Evolutionary conservation across 2,888 invertebrate species (phyloP), one percentile per base, ranked within the genome.

Genomic region (Mythimna lalbum): DNA sequence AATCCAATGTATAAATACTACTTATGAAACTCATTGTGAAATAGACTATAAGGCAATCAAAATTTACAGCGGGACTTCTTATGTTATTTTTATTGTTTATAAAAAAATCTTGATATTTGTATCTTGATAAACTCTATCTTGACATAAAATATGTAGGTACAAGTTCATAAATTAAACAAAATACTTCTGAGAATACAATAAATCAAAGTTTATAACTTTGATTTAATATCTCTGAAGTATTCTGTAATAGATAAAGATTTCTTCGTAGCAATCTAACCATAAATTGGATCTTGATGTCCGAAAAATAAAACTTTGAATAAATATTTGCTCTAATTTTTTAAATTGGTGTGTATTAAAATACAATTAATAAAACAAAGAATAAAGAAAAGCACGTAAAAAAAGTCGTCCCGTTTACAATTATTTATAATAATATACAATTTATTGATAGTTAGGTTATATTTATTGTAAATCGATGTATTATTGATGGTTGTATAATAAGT

Each of bases 381-480:
- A 57, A 69, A 76, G 64, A 80, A 69, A 50, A 56, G 73, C 73
- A 69, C 63, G 33, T 76, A 74, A 83, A 82, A 83, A 83, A 88
- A 86, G 79, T 89, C 91, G 91, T 92, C 91, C 92, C 86, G 86
- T 92, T 89, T 92, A 91, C 90, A 92, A 88, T 90, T 80, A 88
- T 90, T 79, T 90, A 85, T 86, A 88, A 65, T 83, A 72, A 89
- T 91, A 90, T 91, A 92, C 91, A 92, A 88, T 86, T 86, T 90
- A 86, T 86, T 86, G 80, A 86, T 88, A 87, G 63, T 64, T 87
- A 89, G 80, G 80, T 84, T 69, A 85, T 85, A 85, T 83, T 85
- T 84, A 80, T 81, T 88, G 80, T 86, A 85, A 84, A 86, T 87
- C 63, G 80, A 84, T 88, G 86, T 87, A 88, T 88, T 86, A 87